Conservation (phyloP, 2,113 vertebrate genomes). For the Hemichromis elongatus region DNA sequence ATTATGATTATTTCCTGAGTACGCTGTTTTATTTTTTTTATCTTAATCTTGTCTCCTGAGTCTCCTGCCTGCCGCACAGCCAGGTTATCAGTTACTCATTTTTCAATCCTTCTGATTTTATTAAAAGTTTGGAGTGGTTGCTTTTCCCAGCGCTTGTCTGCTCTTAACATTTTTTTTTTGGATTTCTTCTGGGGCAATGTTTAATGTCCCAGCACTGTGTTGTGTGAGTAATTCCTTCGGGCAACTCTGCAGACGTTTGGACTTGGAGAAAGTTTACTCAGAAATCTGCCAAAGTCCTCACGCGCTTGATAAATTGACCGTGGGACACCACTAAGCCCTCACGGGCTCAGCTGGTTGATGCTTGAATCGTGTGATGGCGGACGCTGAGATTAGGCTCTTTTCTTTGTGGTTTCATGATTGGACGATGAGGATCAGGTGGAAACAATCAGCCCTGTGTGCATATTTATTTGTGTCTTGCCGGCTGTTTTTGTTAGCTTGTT, state of each 20-base stretch:
- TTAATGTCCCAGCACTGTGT: neutral
- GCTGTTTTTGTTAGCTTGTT: neutral
- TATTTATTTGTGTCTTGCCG: neutral
- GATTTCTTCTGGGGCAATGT: neutral
- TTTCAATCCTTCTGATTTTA: neutral
- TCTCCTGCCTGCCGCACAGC: neutral
- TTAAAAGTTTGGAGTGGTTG: neutral
- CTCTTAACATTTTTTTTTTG: neutral
- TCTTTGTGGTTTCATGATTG: neutral
- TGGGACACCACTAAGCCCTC: neutral
- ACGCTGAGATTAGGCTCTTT: neutral
- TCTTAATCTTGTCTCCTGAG: neutral
- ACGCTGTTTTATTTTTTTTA: neutral
- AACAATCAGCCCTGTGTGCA: neutral
- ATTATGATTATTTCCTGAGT: too few species aligned
- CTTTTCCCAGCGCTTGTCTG: neutral
- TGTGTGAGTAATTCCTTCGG: neutral
- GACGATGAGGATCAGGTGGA: too few species aligned
- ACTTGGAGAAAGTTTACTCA: neutral
- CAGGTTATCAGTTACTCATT: rapidly evolving
- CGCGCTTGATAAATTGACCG: neutral
- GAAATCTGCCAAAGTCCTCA: neutral
- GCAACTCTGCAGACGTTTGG: neutral
- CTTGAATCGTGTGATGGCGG: neutral
- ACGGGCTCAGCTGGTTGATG: neutral